A percentile compares a stretch with the other conserved stretches of the same genome.
Evolutionary conservation across 2,797 vertebrate species (phyloP).

Genomic region (Poeciliopsis presidionis): DNA sequence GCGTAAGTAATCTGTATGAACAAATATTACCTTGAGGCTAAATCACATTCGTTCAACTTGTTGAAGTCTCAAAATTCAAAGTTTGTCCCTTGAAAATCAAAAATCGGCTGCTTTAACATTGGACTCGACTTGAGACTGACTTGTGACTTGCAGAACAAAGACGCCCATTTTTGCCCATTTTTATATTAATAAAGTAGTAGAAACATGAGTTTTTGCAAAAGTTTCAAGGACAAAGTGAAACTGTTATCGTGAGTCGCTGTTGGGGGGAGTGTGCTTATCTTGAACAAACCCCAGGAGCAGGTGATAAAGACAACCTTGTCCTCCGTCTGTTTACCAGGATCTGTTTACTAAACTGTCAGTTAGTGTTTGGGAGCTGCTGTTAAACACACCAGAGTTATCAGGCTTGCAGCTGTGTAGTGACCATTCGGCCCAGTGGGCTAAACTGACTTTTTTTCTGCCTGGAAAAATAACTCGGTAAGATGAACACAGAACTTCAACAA

Average conservation of each 20-base stretch:
- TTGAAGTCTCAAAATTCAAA: neutral
- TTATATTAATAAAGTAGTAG: neutral
- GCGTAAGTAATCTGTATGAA: neutral
- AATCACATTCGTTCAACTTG: neutral
- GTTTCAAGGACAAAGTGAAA: constrained; percentile 37
- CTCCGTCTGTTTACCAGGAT: constrained; percentile 54
- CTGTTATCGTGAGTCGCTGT: constrained; percentile 23
- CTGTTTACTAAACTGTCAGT: constrained; percentile 56
- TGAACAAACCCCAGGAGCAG: constrained; percentile 59
- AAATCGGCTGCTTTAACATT: neutral
- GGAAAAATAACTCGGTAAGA: constrained; percentile 34
- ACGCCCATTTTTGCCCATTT: neutral
- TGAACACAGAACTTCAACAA: constrained; percentile 40
- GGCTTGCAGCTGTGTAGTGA: constrained; percentile 62
- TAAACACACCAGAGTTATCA: constrained; percentile 51
- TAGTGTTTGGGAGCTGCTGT: constrained; percentile 48
- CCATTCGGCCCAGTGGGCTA: constrained; percentile 31
- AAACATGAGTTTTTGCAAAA: neutral
- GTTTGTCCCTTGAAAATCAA: neutral
- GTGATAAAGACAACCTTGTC: constrained; percentile 48
- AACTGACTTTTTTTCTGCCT: constrained; percentile 45
- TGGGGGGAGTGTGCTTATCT: constrained; percentile 53
- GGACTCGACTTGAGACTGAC: neutral
- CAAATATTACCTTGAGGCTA: neutral
- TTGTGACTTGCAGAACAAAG: neutral